A percentile compares a stretch with the other conserved stretches of the same genome.
These are phyloP conservation scores for Etheostoma nigrum DNA, from an alignment of 2,797 vertebrate genomes.

Conservation along the genomic window DNA sequence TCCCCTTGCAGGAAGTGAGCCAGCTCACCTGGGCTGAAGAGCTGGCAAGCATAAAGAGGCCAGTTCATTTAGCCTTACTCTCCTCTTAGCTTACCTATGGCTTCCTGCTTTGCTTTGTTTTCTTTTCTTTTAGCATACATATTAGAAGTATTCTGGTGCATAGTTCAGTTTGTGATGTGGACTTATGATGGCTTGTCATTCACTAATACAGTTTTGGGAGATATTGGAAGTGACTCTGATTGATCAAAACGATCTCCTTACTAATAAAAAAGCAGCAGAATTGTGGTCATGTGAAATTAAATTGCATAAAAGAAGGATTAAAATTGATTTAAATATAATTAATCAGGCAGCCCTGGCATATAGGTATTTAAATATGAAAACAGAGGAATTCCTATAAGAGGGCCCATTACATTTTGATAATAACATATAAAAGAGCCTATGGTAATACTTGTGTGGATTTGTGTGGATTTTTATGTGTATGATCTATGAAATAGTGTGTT, in stretches of 20 bases:
- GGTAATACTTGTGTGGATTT: background rate
- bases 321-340: conserved; percentile 17
- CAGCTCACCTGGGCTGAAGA: background rate
- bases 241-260: background rate
- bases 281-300: background rate
- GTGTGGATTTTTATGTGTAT: conserved; percentile 1
- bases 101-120: background rate
- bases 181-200: background rate
- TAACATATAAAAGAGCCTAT: background rate
- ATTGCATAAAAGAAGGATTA: background rate
- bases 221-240: background rate
- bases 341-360: background rate
- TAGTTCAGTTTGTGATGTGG: background rate
- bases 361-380: background rate
- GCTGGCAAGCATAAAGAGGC: background rate
- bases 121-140: background rate
- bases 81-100: background rate
- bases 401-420: conserved; percentile 15
- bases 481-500: conserved; percentile 38
- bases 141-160: background rate
- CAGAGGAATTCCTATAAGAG: background rate
- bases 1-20: conserved; percentile 8
- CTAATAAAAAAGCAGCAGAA: conserved; percentile 5
- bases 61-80: background rate
- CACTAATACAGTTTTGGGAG: background rate